phyloP scores from a whole-genome alignment of 2,113 vertebrate species.

The Pterocles burchelli region DNA sequence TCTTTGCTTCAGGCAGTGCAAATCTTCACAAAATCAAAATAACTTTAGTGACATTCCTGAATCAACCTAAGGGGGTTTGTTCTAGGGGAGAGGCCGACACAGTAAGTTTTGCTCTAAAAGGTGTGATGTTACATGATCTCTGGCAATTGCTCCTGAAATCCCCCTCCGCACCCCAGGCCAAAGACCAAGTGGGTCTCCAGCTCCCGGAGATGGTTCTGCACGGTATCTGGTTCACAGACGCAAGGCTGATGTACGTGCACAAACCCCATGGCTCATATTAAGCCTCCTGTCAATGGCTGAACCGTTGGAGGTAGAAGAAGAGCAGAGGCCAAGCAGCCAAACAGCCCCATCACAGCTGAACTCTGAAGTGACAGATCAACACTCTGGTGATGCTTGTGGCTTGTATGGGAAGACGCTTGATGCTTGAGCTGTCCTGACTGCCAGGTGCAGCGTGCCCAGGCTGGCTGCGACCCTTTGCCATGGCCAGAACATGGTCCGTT shows the following conservation, averaged over 20 bases:
- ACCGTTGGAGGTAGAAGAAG: not conserved
- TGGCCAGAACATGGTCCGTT: not conserved
- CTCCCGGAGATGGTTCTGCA: not conserved
- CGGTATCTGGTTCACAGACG: not conserved
- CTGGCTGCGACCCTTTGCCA: accelerated
- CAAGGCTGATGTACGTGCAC: not conserved
- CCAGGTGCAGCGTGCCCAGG: not conserved
- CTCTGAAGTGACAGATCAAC: not conserved
- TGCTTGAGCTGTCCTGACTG: not conserved
- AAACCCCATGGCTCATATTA: not conserved
- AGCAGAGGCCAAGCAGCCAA: not conserved
- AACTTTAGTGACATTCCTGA: not conserved
- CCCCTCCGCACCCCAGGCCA: not conserved
- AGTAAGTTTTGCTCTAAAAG: not conserved
- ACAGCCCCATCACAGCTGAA: not conserved
- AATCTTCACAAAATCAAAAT: not conserved
- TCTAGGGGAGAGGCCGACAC: not conserved
- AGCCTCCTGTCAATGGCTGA: not conserved
- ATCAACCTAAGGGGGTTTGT: not conserved
- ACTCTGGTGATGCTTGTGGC: not conserved
- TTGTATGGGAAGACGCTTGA: accelerated
- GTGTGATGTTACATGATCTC: not conserved
- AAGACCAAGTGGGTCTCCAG: not conserved
- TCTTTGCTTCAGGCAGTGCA: not conserved
- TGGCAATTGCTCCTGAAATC: not conserved